Base-by-base conservation (phyloP, 2,113 vertebrate species). In the Naja naja region DNA sequence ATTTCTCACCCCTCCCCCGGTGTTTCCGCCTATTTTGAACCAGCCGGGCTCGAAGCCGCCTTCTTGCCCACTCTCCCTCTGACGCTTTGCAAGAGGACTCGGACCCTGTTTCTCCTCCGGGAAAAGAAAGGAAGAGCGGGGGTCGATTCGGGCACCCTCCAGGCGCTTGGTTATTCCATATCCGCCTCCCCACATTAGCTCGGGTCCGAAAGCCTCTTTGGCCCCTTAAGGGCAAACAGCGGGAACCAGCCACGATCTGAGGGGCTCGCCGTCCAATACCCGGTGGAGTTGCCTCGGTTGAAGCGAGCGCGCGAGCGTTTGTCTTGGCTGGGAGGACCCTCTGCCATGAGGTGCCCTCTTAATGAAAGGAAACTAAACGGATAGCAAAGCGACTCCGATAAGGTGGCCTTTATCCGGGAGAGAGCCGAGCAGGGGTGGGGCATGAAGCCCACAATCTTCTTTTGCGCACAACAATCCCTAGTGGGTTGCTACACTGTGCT, bases 131-230 rank as follows among this genome's bases (percentile, higher is more conserved):
- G 30, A 53, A 14, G 87, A 88, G 94, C 89, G 95, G 64, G 93
- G 93, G 60, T 90, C 34, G 92, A 92, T 95, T 89, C 85, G 81
- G 64, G 6, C 20, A 14, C 22, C 64, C 89, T 85, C 23, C 12
- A 85, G 52, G 34, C 39, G 39, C 94, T 90, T 93, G 95, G 92
- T 95, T 94, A 91, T 94, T 88, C 53, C 9, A 22, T 11, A 10
- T 4, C 87, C 16, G 30, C 87, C 30, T 4, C 49, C 87, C 52
- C 53, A 20, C 18, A 39, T 53, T 11, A 20, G 30, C n/a, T 22
- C 53, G 52, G 6, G 30, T 30, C 47, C 52, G 6, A 87, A n/a
- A 52, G 49, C 47, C 85, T 47, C 39, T 93, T 90, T 56, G 45
- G 55, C 47, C 89, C 94, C 89, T 34, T n/a, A 53, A 54, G 43